Evolutionary conservation across 2,797 vertebrate genomes (phyloP).

Genomic region (Microchirus variegatus): DNA sequence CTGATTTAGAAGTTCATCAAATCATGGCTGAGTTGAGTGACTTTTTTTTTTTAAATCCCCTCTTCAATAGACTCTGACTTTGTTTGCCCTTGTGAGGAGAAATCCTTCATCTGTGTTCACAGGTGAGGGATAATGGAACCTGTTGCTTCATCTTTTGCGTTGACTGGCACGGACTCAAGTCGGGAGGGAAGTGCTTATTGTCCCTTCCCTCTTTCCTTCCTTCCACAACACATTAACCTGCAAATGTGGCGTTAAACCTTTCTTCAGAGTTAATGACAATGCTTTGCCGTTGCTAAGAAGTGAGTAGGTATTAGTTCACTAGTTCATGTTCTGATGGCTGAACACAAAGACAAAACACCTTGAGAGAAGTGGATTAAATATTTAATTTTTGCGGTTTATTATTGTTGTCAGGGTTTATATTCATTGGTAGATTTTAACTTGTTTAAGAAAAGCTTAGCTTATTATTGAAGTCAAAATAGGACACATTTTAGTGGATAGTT

Average conservation of each 20-base stretch:
- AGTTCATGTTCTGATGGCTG: slow-evolving; percentile 40
- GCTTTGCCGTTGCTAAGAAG: slow-evolving; percentile 43
- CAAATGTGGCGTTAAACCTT: slow-evolving; percentile 67
- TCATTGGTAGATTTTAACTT: no score
- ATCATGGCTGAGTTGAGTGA: slow-evolving; percentile 40
- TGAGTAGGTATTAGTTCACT: no score
- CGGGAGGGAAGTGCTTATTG: slow-evolving; percentile 37
- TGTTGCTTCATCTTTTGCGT: slow-evolving; percentile 47
- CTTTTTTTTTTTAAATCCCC: slow-evolving; percentile 61
- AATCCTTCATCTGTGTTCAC: slow-evolving; percentile 29
- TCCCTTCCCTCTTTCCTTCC: slow-evolving; percentile 5
- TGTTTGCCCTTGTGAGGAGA: slow-evolving; percentile 17
- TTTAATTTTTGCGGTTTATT: no score
- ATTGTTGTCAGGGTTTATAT: no score
- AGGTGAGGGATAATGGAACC: slow-evolving; percentile 41
- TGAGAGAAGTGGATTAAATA: no score
- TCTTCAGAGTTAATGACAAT: slow-evolving; percentile 58
- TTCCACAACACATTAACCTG: slow-evolving; percentile 60
- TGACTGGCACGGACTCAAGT: slow-evolving; percentile 31
- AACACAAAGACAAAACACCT: not conserved
- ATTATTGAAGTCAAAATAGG: no score
- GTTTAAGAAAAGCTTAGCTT: no score
- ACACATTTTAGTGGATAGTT: no score
- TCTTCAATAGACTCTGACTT: slow-evolving; percentile 33
- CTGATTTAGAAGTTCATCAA: slow-evolving; percentile 29